Evolutionary conservation across 2,113 vertebrate genomes (phyloP), one percentile per base, ranked within the genome.

Genomic region (Hymenochirus boettgeri): DNA sequence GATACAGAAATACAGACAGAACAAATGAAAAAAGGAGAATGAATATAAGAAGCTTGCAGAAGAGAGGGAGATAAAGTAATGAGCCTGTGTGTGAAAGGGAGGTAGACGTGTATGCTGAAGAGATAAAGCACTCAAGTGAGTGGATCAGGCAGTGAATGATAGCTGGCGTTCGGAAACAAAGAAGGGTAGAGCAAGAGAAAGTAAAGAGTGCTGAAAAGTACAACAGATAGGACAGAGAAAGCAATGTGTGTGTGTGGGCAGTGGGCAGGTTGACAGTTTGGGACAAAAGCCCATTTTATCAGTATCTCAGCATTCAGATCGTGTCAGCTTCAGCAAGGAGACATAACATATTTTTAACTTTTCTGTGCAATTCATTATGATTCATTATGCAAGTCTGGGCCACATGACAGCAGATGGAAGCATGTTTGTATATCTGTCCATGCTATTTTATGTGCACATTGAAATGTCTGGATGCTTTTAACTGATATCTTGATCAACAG

Each of bases 381-480:
- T 80, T 81, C 73, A 76, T 85, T 82, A 85, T 81, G 83, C 81
- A 87, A 86, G 84, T 86, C 73, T 70, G 70, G 76, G 66, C 71
- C 77, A 74, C 65, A 50, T 74, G 80, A 81, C 75, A 87, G 76
- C 85, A 85, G 84, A 87, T 83, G 83, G 83, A 13, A 53, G 72
- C 72, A 79, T 69, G 70, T 80, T 74, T 76, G 29, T 31, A 5
- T 31, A 31, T 4, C 29, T 31, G 29, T 9, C 29, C 29, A 7
- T 11, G 11, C 7, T 33, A 11, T 33, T 7, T 7, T 33, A 11
- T 4, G 2, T 35, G 33, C 15, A 13, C 33, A 5, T 12, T 35
- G 15, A 8, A 35, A 35, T 3, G 3, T 35, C 10, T 2, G 33
- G 33, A 35, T 7, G 15, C 33, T 8, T 35, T 9, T 13, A 35